Percentiles rank a stretch among this genome's conserved stretches.
These are phyloP conservation scores for Jaculus jaculus DNA, from an alignment of 2,113 vertebrate species.

Conservation along the genomic window DNA sequence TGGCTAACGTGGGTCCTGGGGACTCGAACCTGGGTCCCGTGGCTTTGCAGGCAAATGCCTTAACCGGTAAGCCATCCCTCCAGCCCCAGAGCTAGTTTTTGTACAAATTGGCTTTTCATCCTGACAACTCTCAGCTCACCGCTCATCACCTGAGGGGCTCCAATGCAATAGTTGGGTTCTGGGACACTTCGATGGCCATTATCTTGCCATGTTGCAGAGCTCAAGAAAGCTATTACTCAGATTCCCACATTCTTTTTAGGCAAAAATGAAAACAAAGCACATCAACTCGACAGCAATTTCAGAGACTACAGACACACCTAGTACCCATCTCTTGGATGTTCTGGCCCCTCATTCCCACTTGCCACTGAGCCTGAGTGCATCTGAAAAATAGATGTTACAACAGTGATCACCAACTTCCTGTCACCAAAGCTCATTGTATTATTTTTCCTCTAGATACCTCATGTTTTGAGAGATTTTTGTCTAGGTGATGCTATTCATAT, in stretches of 20 bases:
- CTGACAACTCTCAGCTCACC: slow-evolving; percentile 5
- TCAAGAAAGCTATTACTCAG: background rate
- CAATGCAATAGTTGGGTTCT: background rate
- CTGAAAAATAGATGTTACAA: background rate
- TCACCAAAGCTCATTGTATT: background rate
- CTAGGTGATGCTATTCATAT: background rate
- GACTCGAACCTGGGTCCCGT: too few species aligned
- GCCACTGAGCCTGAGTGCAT: background rate
- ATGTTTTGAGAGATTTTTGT: slow-evolving; percentile 48
- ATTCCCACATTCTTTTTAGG: background rate
- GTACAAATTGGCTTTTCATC: slow-evolving; percentile 18
- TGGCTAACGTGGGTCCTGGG: too few species aligned
- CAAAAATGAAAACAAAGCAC: background rate
- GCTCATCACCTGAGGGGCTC: background rate
- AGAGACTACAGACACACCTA: background rate
- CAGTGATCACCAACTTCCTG: background rate
- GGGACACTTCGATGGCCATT: background rate
- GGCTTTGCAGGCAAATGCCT: too few species aligned
- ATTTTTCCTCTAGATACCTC: background rate
- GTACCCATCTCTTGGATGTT: background rate
- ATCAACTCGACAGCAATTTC: too few species aligned
- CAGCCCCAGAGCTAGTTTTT: slow-evolving; percentile 29
- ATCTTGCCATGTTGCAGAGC: background rate
- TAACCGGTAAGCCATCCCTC: too few species aligned
- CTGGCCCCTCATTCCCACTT: background rate